Evolutionary conservation across 1,140 invertebrate species (phyloP), one percentile per base, ranked within the genome.

Genomic region (Formica exsecta): DNA sequence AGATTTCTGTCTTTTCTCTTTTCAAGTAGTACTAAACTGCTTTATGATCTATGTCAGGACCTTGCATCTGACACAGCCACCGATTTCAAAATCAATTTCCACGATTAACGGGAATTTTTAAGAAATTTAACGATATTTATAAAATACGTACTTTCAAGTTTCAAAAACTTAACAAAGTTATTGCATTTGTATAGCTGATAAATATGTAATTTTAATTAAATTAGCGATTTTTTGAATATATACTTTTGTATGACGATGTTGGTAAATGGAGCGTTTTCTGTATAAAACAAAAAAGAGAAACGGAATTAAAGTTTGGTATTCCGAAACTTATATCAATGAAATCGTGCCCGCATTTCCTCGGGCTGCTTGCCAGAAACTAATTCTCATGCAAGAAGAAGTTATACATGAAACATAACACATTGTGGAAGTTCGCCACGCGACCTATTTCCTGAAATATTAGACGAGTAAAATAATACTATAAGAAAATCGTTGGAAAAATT

Each of bases 311-410:
- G 79, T 90, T 85, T 68, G 13, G n/a, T 22, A 22, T 48, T 44
- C 11, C 3, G 59, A 44, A 85, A 89, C 80, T 87, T 89, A 32
- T 84, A 87, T 87, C 73, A 85, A 89, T 79, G 80, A 89, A 87
- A 89, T 85, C 73, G 59, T 68, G 68, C 3, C 57, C 57, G 73
- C 73, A 68, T 73, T 85, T 66, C 87, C 76, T 71, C 86, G 85
- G 88, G 89, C 89, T 76, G 70, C 2, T 54, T 89, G 93, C 93
- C 93, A 93, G 90, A 74, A 89, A 85, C 75, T 87, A 89, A 93
- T 93, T 92, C 91, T 74, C 86, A 89, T 86, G 74, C 76, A 62
- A 57, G 59, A 65, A 85, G 64, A 87, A 73, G 87, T 89, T 88
- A 77, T 38, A 51, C 80, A 88, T 66, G 70, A 87, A 29, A 57